Percentiles rank a stretch among this genome's conserved stretches.
Evolutionary conservation across 2,888 invertebrate species (phyloP).

Genomic region (Exephanes ischioxanthus): DNA sequence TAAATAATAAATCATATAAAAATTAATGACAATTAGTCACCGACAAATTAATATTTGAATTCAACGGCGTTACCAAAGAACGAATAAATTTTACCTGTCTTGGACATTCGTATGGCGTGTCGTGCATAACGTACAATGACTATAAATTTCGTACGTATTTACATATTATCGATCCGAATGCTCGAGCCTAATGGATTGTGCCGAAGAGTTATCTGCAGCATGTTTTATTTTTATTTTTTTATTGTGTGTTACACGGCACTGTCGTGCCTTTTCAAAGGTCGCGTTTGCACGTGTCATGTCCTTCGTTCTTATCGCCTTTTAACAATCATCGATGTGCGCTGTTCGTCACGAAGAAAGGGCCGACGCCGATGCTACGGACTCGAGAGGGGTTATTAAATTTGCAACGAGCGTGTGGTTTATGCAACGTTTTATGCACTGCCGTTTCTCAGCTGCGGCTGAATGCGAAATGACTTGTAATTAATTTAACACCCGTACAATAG

Average conservation of each 20-base stretch:
- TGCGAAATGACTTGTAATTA: neutral
- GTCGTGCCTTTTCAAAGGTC: slow-evolving; percentile 18
- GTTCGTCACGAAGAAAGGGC: neutral
- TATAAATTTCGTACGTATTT: slow-evolving; percentile 7
- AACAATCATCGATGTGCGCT: slow-evolving; percentile 10
- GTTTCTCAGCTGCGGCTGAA: neutral
- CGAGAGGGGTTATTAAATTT: slow-evolving; percentile 3
- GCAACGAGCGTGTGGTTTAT: slow-evolving; percentile 1
- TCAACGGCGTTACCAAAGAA: slow-evolving; percentile 61
- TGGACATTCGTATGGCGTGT: neutral
- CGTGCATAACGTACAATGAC: slow-evolving; percentile 6
- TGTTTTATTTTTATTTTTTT: neutral
- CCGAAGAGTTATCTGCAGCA: slow-evolving; percentile 8
- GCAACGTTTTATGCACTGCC: neutral
- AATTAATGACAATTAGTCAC: neutral
- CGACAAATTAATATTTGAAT: neutral
- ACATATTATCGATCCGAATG: slow-evolving; percentile 53
- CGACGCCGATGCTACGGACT: slow-evolving; percentile 10
- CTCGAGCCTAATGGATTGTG: slow-evolving; percentile 30
- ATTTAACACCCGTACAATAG: neutral
- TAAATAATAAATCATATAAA: neutral
- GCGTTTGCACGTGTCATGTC: slow-evolving; percentile 30
- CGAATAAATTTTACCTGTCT: slow-evolving; percentile 45
- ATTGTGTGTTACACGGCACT: neutral
- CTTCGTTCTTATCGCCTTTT: slow-evolving; percentile 36